Evolutionary conservation across 2,797 vertebrate genomes (phyloP), one percentile per base, ranked within the genome.

Genomic region (Melanotaenia nigrans): DNA sequence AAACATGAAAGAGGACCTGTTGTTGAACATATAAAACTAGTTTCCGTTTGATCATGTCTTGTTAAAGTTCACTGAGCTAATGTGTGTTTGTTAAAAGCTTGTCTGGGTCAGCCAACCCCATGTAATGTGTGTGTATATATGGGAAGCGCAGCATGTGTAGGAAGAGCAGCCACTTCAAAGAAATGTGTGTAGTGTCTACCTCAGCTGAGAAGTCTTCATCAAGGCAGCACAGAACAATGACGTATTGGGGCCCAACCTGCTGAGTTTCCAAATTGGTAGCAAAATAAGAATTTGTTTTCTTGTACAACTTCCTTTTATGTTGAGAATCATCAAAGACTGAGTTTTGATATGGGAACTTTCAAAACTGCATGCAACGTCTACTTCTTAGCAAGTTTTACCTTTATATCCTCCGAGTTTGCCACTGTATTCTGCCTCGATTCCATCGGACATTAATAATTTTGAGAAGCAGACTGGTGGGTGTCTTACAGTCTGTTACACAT

Each of bases 101-200:
- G 51, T 53, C 67, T 75, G 70, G 58, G 65, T 77, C 38, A 38
- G 0, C 36, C 14, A 5, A 12, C 40, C 13, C 9, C 24, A 20
- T 65, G 13, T 32, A 28, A 40, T 62, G 12, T 63, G 0, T 54
- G 12, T 73, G 38, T 12, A 28, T 30, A 5, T 22, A n/a, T 40
- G 36, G n/a, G 42, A 65, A 33, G 75, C 71, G 20, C 4, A 68
- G 65, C 63, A 62, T 63, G 64, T 28, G 28, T 28, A 28, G 28
- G 28, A 28, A 28, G 28, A 28, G 24, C 25, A 67, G 68, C 69
- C 81, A 89, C 83, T 86, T 88, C 79, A 90, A 89, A 89, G 78
- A 81, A 75, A 11, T 24, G 3, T 0, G 10, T 28, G 38, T 36
- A 12, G 60, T 64, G 61, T 73, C 36, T 10, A 18, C 18, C 61